Evolutionary conservation across 1,140 invertebrate species (phyloP).

Genomic region (Drosophila ananassae): DNA sequence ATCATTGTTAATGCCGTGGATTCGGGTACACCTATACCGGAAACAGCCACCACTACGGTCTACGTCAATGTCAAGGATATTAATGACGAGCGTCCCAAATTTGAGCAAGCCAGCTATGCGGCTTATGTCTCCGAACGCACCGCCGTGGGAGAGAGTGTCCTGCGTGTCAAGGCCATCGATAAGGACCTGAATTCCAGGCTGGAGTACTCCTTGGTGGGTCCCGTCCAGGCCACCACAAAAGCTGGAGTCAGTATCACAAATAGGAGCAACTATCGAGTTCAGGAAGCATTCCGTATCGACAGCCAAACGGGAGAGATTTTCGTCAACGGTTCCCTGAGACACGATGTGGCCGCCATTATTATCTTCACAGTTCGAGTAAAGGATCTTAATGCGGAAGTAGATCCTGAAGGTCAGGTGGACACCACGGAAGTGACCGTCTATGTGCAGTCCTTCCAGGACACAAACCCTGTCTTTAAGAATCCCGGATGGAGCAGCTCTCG

Average conservation of each 20-base stretch:
- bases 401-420: slow-evolving; percentile 88
- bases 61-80: slow-evolving; percentile 90
- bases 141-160: slow-evolving; percentile 87
- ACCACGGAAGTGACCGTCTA: slow-evolving; percentile 90
- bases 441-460: slow-evolving; percentile 91
- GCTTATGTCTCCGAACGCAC: slow-evolving; percentile 90
- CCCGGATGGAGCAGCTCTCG: slow-evolving; percentile 88
- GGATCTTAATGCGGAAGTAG: slow-evolving; percentile 89
- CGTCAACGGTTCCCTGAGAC: slow-evolving; percentile 89
- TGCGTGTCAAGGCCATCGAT: slow-evolving; percentile 88
- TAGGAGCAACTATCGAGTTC: slow-evolving; percentile 87
- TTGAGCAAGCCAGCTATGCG: slow-evolving; percentile 87
- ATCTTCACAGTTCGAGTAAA: slow-evolving; percentile 90
- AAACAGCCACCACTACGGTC: slow-evolving; percentile 90
- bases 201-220: slow-evolving; percentile 88
- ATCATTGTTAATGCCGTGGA: slow-evolving; percentile 90
- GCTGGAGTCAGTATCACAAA: slow-evolving; percentile 89
- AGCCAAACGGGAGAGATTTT: slow-evolving; percentile 88
- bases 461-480: slow-evolving; percentile 91
- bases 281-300: slow-evolving; percentile 89
- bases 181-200: slow-evolving; percentile 89
- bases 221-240: slow-evolving; percentile 89
- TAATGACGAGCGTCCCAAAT: slow-evolving; percentile 92
- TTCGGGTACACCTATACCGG: slow-evolving; percentile 89
- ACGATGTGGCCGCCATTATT: slow-evolving; percentile 92